These are phyloP conservation scores for Isurus oxyrinchus DNA, from an alignment of 2,113 vertebrate species.

Conservation along the genomic window DNA sequence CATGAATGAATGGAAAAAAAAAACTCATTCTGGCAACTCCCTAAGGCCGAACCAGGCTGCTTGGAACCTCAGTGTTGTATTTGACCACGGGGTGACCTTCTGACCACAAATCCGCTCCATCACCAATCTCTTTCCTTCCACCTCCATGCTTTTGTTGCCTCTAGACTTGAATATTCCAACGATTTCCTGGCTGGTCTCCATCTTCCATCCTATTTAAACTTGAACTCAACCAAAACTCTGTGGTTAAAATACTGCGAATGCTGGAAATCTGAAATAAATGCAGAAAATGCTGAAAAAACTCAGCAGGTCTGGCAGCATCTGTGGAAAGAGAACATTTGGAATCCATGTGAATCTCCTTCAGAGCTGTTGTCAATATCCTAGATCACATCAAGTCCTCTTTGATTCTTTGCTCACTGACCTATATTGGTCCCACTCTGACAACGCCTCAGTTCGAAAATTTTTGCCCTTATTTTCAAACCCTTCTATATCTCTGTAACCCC, in stretches of 20 bases:
- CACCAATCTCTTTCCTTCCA: background rate
- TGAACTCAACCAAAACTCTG: background rate
- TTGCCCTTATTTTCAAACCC: background rate
- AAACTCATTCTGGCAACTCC: background rate
- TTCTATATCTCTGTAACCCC: background rate
- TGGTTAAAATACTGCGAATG: no score
- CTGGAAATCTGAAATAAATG: no score
- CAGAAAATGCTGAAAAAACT: no score
- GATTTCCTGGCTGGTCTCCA: background rate
- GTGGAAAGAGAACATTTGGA: no score
- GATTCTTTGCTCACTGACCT: background rate
- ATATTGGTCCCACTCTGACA: background rate
- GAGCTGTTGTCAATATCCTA: background rate
- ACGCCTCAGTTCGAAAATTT: background rate
- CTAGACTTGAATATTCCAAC: background rate
- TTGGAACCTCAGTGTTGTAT: no score
- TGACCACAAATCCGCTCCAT: no score
- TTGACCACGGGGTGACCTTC: no score
- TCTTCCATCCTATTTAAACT: background rate
- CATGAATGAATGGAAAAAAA: no score
- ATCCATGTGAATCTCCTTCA: no score
- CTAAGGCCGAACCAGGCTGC: background rate
- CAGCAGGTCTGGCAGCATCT: no score
- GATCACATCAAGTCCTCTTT: background rate
- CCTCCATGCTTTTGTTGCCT: background rate